Percentiles rank a stretch among this genome's conserved stretches.
These are phyloP conservation scores for Megaleporinus macrocephalus DNA, from an alignment of 2,113 vertebrate species.

Conservation along the genomic window DNA sequence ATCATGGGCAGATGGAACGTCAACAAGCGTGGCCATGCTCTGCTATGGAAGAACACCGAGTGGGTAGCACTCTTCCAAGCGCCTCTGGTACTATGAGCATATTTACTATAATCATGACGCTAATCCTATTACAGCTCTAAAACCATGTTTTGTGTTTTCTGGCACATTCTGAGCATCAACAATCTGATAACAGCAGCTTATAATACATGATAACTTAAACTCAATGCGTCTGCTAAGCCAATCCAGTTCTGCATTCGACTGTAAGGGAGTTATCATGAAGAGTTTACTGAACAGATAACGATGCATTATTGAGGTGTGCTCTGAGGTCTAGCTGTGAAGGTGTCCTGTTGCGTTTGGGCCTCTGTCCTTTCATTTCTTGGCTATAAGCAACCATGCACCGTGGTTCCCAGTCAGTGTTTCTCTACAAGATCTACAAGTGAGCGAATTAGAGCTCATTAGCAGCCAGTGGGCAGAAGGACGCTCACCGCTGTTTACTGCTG, in stretches of 20 bases:
- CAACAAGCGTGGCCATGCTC: background rate
- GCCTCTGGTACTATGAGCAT: background rate
- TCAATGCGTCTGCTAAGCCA: background rate
- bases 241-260: background rate
- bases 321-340: background rate
- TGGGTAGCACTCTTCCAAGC: background rate
- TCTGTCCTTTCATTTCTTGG: background rate
- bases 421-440: constrained; percentile 9
- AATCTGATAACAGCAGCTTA: constrained; percentile 8
- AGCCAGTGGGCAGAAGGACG: constrained; percentile 16
- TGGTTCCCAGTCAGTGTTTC: background rate
- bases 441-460: constrained; percentile 41
- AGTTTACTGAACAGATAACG: background rate
- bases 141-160: background rate
- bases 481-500: constrained; percentile 28
- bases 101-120: constrained; percentile 1
- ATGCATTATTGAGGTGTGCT: background rate
- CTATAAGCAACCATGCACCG: background rate
- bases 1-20: background rate
- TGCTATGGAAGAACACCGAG: background rate
- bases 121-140: background rate
- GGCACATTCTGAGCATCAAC: background rate
- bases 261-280: background rate
- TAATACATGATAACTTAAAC: background rate
- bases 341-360: background rate